A percentile compares a stretch with the other conserved stretches of the same genome.
These are phyloP conservation scores for Pristionchus pacificus DNA, from an alignment of 1,140 invertebrate genomes.

Conservation along the genomic window DNA sequence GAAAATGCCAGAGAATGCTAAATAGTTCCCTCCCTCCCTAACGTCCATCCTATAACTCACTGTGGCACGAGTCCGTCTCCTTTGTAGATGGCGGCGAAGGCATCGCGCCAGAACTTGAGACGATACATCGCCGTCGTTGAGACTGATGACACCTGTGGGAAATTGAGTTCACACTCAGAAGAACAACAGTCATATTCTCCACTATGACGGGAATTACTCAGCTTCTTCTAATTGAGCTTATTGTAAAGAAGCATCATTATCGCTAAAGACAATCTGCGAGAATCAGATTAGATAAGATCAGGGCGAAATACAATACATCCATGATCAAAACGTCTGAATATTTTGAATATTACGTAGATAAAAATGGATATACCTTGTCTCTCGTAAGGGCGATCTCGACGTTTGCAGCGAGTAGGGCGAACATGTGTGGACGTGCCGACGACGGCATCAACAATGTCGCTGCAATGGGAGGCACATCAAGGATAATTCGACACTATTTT, in stretches of 20 bases:
- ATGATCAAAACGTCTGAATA: too few species aligned
- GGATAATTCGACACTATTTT: too few species aligned
- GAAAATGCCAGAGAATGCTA: too few species aligned
- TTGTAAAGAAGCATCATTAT: background rate
- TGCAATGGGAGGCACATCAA: background rate
- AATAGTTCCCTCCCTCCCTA: too few species aligned
- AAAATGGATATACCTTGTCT: background rate
- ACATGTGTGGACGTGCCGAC: background rate
- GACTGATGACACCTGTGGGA: background rate
- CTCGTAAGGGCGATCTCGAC: background rate
- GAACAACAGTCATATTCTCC: background rate
- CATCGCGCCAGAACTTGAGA: background rate
- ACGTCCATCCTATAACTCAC: background rate
- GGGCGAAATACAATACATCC: too few species aligned
- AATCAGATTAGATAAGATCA: background rate
- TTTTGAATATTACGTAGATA: too few species aligned
- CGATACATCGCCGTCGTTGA: background rate
- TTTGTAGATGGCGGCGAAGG: background rate
- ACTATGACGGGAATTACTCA: background rate
- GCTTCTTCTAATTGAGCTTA: background rate
- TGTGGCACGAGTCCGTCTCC: background rate
- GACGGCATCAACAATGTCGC: background rate
- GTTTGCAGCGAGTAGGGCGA: background rate
- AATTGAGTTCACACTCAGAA: background rate
- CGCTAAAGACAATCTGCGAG: background rate